phyloP scores from a whole-genome alignment of 2,113 vertebrate genomes.

The Melanotaenia duboulayi region DNA sequence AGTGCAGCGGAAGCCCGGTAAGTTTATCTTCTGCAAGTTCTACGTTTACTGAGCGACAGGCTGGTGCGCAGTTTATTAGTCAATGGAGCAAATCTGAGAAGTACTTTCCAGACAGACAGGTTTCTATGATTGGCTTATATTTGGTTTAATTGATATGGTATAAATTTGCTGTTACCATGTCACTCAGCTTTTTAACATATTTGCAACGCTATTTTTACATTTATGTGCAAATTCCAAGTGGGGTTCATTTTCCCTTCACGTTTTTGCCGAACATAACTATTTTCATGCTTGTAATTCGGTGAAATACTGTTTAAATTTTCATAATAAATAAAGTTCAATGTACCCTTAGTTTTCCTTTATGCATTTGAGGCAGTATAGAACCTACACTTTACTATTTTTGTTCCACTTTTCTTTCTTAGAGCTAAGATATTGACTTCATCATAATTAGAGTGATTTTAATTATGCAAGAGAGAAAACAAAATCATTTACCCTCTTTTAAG shows the following conservation, averaged over 20 bases:
- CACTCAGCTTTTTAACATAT: constrained; percentile 13
- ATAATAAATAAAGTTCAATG: no score
- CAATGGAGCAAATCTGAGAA: constrained; percentile 40
- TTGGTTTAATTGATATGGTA: constrained; percentile 10
- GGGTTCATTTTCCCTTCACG: constrained; percentile 27
- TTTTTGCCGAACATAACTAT: constrained; percentile 45
- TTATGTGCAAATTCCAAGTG: background rate
- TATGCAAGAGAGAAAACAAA: constrained; percentile 36
- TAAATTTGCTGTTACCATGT: constrained; percentile 1
- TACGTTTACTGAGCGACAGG: constrained; percentile 6
- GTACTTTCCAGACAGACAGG: constrained; percentile 45
- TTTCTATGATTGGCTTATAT: background rate
- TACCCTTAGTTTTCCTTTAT: no score
- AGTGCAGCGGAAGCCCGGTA: constrained; percentile 56
- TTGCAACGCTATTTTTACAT: background rate
- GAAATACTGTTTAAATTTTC: constrained; percentile 29
- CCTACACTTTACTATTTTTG: fast-evolving
- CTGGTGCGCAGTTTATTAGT: constrained; percentile 43
- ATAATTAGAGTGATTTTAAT: constrained; percentile 38
- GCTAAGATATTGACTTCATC: constrained; percentile 7
- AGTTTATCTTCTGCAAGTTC: constrained; percentile 50
- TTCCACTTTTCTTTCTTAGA: background rate
- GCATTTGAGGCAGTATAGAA: background rate
- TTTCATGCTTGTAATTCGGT: constrained; percentile 13
- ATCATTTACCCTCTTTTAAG: background rate